Base-by-base conservation (phyloP, 2,797 vertebrate genomes). In the Pangasius larnaudii region DNA sequence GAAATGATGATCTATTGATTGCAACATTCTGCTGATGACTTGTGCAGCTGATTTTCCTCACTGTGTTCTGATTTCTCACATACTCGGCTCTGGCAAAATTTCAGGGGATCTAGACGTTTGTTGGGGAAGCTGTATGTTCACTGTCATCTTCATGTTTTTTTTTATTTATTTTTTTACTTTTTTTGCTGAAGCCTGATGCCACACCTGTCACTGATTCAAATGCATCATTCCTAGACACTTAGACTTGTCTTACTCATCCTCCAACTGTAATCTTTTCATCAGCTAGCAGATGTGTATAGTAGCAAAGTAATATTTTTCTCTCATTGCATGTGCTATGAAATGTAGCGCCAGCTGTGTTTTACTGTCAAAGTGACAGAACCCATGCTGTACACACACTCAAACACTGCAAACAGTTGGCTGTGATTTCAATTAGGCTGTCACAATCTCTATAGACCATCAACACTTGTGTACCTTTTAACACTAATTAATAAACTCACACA, bases 231-330 rank as follows among this genome's bases (percentile, higher is more conserved):
- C 61, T 51, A 69, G 65, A 24, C 19, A 0, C 33, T 71, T 71
- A 69, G 46, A 30, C 27, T 69, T 42, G 8, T 82, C 56, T 56
- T 78, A 67, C 75, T 84, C 85, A n/a, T 27, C 58, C 13, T 53
- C 30, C 7, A 9, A 56, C n/a, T 56, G 49, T 33, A 56, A 77
- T 42, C 46, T n/a, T 49, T 77, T 77, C 46, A 14, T 74, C 22
- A 82, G 61, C 85, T 63, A 86, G 39, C 88, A 89, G 88, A 89
- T 89, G 80, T 78, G 51, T 88, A 18, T 58, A 51, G 5, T 49
- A 56, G 72, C 11, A 24, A 59, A 30, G 49, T 24, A 53, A 56
- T 9, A 74, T 7, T 16, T 85, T 53, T 80, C 74, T 85, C 8
- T 87, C 24, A 36, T 79, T 79, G 30, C n/a, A 36, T 53, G 75